Base-by-base conservation (phyloP, 1,140 invertebrate species). In the Solenopsis fugax region DNA sequence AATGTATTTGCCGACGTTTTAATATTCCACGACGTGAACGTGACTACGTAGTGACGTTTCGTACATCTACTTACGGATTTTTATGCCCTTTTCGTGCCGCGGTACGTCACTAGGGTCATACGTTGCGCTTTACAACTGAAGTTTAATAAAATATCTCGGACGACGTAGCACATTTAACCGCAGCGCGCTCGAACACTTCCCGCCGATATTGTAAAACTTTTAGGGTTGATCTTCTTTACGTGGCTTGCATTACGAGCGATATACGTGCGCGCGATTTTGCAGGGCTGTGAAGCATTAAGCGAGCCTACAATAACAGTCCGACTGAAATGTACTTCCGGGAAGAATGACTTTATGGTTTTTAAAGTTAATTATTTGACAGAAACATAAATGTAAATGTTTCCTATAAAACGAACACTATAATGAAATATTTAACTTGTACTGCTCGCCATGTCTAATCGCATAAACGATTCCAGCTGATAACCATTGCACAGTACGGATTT, bases 71-170 rank as follows among this genome's bases (percentile, higher is more conserved):
- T 80, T 80, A 67, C 76, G 76, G 76, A 80, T 80, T 80, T 80
- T 80, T 80, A 80, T 80, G 29, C 60, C 7, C 60, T 52, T 37
- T 37, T 37, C 60, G 76, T 80, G 76, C 60, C 12, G 76, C 41
- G 45, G 24, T 34, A 48, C 76, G 52, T 48, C 54, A n/a, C 41
- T 37, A 54, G 58, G 58, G 56, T 67, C 45, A 52, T 64, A 45
- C 60, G 60, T 80, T 65, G 60, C 76, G 76, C 29, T 78, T 78
- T 80, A 80, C 76, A 67, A 67, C 45, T 34, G 45, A 52, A 80
- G 45, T 80, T 80, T 67, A 80, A 80, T 80, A 80, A 80, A 80
- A 80, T 80, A 80, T 80, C 45, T n/a, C 62, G 48, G 60, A 80
- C 60, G 60, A 80, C 60, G 29, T 67, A 34, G 76, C 29, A 16